Evolutionary conservation across 2,888 invertebrate genomes (phyloP), one percentile per base, ranked within the genome.

Genomic region (Perizoma flavofasciatum): DNA sequence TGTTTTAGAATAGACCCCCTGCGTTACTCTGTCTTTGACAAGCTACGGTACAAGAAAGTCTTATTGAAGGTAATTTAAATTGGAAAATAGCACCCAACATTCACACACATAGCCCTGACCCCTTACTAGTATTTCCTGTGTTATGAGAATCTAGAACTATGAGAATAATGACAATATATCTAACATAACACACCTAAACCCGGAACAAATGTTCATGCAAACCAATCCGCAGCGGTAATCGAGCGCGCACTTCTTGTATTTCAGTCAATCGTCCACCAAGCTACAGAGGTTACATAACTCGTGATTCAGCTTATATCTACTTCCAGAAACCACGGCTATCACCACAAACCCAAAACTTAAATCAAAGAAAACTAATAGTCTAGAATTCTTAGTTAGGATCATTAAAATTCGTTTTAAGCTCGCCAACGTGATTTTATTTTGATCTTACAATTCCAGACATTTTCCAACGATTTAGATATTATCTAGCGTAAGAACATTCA

Each of bases 1-100:
- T 86, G 89, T 86, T 85, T 86, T 78, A 79, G 81, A 86, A 87
- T 87, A 88, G 84, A 82, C 83, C 80, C 72, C 79, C 81, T 73
- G 74, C 67, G 72, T 65, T 71, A 71, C 63, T 55, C n/a, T 46
- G 7, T 40, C 41, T 49, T 48, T 52, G 6, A 54, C 7, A 54
- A 10, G 10, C 39, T 46, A 41, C 7, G 45, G 10, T 35, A 55
- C 46, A 41, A 22, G 22, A 22, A 22, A 22, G 22, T 22, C 22
- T 22, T 22, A 22, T 22, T 22, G 22, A 22, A 22, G 22, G 3
- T 22, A 22, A 22, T 22, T 22, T 22, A 22, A 22, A 22, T 22
- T 3, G 22, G 3, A 2, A 22, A 22, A 22, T 22, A 22, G 22
- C 22, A 22, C 22, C 22, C 22, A 22, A 22, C 22, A 22, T 22